A percentile compares a stretch with the other conserved stretches of the same genome.
Conservation (phyloP, 2,888 invertebrate genomes). For the Pseudoips prasinana region DNA sequence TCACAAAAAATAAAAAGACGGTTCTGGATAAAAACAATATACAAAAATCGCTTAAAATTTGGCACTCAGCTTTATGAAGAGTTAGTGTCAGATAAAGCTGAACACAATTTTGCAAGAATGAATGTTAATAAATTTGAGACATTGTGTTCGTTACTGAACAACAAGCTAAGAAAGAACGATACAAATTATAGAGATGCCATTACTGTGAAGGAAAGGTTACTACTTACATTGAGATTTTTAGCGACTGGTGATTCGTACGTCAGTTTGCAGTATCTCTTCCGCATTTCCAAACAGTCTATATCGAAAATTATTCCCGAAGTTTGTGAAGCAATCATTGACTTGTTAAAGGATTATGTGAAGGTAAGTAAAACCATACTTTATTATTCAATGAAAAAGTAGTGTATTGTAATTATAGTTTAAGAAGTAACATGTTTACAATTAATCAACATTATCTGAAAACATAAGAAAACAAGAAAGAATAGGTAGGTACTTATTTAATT, state of each 20-base stretch:
- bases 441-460: constrained; percentile 11
- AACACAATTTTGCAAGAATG: constrained; percentile 29
- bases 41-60: constrained; percentile 15
- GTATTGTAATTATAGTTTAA: too few relatives aligned
- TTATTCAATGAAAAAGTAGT: constrained; percentile 19
- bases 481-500: constrained; percentile 19
- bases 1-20: constrained; percentile 18
- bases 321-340: too few relatives aligned
- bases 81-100: constrained; percentile 21
- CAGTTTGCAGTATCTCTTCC: too few relatives aligned
- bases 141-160: constrained; percentile 29
- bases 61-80: constrained; percentile 12
- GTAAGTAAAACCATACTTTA: constrained; percentile 20
- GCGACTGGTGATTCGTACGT: too few relatives aligned
- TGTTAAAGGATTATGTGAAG: too few relatives aligned
- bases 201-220: too few relatives aligned
- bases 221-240: too few relatives aligned
- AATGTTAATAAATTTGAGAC: constrained; percentile 22
- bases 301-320: constrained; percentile 25
- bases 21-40: constrained; percentile 18
- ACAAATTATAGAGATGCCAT: too few relatives aligned
- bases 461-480: constrained; percentile 1
- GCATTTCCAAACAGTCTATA: constrained; percentile 28
- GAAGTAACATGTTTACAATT: constrained; percentile 13
- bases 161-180: too few relatives aligned